These are phyloP conservation scores for Anisognathus igniventris DNA, from an alignment of 2,797 vertebrate species.

Conservation along the genomic window DNA sequence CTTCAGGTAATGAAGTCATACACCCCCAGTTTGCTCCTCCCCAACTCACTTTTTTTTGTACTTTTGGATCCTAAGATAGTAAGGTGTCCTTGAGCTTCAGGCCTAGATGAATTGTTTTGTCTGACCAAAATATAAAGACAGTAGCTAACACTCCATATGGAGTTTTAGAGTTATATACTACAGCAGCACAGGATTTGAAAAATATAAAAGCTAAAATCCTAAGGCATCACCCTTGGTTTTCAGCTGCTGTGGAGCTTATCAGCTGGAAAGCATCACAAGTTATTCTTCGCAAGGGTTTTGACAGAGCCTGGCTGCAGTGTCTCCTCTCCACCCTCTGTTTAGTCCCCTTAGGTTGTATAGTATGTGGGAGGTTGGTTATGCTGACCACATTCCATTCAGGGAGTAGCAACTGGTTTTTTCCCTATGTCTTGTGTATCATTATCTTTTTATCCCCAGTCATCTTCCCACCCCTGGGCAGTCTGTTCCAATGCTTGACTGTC, in stretches of 20 bases:
- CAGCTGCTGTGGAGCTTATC: not conserved
- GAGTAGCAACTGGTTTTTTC: not conserved
- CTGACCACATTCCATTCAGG: not conserved
- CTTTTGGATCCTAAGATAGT: not conserved
- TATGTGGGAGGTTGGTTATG: not conserved
- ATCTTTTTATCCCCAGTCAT: not conserved
- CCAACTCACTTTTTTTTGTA: not conserved
- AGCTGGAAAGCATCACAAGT: not conserved
- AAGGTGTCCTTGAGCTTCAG: not conserved
- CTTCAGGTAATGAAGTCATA: not conserved
- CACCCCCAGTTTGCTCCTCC: not conserved
- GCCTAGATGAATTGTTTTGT: not conserved
- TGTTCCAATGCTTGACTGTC: not conserved
- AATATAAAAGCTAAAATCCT: not conserved
- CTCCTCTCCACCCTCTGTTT: not conserved
- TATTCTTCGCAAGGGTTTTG: not conserved
- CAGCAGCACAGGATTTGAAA: not conserved
- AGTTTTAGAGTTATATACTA: not conserved
- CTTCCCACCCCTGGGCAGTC: not conserved
- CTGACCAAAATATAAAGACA: not conserved
- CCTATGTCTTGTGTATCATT: too few relatives aligned
- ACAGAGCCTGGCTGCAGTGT: not conserved
- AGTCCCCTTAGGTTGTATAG: accelerated
- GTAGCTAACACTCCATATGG: not conserved
- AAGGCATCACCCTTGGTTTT: not conserved